Conservation (phyloP, 1,140 invertebrate genomes). For the Artemia franciscana region DNA sequence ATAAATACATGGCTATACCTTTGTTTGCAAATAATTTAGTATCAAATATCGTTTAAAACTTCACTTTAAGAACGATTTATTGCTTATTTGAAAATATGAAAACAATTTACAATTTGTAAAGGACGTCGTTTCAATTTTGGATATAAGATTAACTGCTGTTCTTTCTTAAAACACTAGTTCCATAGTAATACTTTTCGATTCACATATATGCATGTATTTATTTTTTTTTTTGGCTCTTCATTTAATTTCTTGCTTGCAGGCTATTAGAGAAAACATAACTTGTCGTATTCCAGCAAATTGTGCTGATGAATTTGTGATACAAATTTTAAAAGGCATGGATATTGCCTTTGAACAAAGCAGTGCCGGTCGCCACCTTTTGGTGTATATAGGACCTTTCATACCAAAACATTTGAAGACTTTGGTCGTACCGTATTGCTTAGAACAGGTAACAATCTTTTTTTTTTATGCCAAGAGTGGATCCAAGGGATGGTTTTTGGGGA, state of each 20-base stretch:
- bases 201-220: background rate
- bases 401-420: constrained; percentile 7
- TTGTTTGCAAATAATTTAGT: too few species aligned
- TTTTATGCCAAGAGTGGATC: too few species aligned
- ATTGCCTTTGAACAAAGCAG: constrained; percentile 8
- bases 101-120: background rate
- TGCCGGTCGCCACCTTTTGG: constrained; percentile 9
- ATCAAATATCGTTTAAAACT: too few species aligned
- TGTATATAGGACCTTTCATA: constrained; percentile 10
- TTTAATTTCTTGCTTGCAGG: background rate
- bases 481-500: too few species aligned
- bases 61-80: background rate
- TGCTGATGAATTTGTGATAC: constrained; percentile 9
- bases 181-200: background rate
- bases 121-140: background rate
- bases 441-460: constrained; percentile 5
- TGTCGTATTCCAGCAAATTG: constrained; percentile 6
- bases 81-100: background rate
- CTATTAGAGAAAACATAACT: constrained; percentile 7
- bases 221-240: background rate
- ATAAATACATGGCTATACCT: too few species aligned
- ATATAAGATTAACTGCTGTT: background rate
- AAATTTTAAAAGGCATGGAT: constrained; percentile 7
- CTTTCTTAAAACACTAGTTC: background rate
- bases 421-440: constrained; percentile 8